phyloP scores from a whole-genome alignment of 1,140 invertebrate genomes.

The Eumeta japonica region DNA sequence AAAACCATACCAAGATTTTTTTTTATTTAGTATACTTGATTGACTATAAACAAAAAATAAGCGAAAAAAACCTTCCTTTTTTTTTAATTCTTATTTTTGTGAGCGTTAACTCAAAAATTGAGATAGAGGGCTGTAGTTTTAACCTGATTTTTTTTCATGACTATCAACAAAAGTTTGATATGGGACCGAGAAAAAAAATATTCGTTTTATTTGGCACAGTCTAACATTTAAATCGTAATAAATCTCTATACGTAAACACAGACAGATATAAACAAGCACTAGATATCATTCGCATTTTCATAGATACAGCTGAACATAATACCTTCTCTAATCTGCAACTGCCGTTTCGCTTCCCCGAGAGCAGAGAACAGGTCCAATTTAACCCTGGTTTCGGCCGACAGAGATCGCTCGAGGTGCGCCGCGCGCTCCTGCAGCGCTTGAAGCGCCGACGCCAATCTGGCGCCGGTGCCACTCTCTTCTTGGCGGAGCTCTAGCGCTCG shows the following conservation, averaged over 20 bases:
- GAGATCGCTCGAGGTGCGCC: conserved; percentile 83
- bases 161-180: too few species aligned
- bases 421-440: conserved; percentile 59
- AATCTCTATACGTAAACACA: too few species aligned
- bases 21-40: too few species aligned
- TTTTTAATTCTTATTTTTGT: too few species aligned
- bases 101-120: too few species aligned
- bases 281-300: conserved; percentile 1
- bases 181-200: not conserved
- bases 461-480: conserved; percentile 5
- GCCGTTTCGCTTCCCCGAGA: conserved; percentile 89
- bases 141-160: too few species aligned
- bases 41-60: too few species aligned
- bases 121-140: too few species aligned
- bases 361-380: conserved; percentile 96
- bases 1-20: too few species aligned
- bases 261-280: not conserved
- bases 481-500: conserved; percentile 16
- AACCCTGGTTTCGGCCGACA: conserved; percentile 92
- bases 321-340: conserved; percentile 91
- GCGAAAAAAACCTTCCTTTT: too few species aligned
- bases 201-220: not conserved
- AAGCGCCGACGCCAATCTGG: not conserved
- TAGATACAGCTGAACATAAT: too few species aligned
- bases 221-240: not conserved